Percentiles rank a stretch among this genome's conserved stretches.
phyloP scores from a whole-genome alignment of 2,888 invertebrate genomes.

The Hoplodrina ambigua region DNA sequence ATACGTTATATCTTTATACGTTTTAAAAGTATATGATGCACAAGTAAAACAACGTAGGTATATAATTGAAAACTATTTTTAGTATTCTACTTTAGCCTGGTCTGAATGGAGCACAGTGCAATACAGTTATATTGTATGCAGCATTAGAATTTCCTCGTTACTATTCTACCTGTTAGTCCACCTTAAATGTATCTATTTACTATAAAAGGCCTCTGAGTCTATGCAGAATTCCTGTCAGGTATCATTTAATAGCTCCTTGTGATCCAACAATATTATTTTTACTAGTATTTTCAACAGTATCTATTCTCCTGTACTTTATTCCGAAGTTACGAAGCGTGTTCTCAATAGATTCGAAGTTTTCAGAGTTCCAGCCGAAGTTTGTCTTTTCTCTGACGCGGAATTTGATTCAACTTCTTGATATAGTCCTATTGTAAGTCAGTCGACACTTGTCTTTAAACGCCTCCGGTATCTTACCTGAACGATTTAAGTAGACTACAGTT shows the following conservation, averaged over 20 bases:
- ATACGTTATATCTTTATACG: no score
- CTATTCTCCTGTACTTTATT: constrained; percentile 12
- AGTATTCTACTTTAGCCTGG: neutral
- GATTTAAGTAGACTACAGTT: constrained; percentile 13
- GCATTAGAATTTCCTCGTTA: constrained; percentile 31
- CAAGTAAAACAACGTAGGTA: neutral
- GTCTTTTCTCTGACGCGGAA: constrained; percentile 18
- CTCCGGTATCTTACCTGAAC: constrained; percentile 6
- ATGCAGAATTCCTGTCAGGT: constrained; percentile 41
- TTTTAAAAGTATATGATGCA: neutral
- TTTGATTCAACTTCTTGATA: constrained; percentile 44
- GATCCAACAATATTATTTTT: constrained; percentile 21
- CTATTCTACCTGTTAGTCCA: constrained; percentile 25
- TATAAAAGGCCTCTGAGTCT: constrained; percentile 15
- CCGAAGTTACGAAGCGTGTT: constrained; percentile 10
- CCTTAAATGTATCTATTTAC: constrained; percentile 43
- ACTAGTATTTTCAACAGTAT: neutral
- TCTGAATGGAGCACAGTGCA: neutral
- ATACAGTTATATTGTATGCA: constrained; percentile 19
- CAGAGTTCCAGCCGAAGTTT: constrained; percentile 17
- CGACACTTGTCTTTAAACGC: constrained; percentile 10
- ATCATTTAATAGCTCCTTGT: constrained; percentile 31
- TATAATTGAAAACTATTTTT: neutral
- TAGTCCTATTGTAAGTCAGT: constrained; percentile 31
- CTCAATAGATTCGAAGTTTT: constrained; percentile 8